Conservation (phyloP, 1,140 invertebrate species). For the Schlechtendalia chinensis region DNA sequence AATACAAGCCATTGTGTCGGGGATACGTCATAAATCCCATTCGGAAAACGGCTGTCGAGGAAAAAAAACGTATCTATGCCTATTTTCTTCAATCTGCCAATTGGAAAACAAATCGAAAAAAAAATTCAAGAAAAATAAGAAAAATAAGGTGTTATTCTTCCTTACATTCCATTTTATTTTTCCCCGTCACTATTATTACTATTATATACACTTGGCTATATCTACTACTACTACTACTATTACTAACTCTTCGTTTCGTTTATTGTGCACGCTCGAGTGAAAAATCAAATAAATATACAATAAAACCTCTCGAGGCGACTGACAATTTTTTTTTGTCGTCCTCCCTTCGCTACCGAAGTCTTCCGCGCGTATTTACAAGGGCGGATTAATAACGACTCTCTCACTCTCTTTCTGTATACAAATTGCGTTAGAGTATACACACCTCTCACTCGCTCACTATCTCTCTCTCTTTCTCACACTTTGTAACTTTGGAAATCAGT, state of each 20-base stretch:
- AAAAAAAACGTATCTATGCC: not conserved
- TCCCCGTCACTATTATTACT: not conserved
- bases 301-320: not conserved
- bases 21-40: conserved; percentile 1
- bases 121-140: not conserved
- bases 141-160: not conserved
- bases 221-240: no score
- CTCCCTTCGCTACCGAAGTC: no score
- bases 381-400: not conserved
- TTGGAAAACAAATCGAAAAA: not conserved
- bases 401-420: no score
- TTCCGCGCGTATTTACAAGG: not conserved
- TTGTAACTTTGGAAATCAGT: conserved; percentile 2
- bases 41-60: not conserved
- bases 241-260: conserved; percentile 17
- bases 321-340: not conserved
- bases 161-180: not conserved
- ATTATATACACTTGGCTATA: no score
- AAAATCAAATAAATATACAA: conserved; percentile 33
- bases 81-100: not conserved
- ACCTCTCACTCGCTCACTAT: no score
- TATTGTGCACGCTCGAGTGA: conserved; percentile 1
- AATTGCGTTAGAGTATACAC: no score
- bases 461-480: no score
- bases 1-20: not conserved